phyloP scores from a whole-genome alignment of 2,797 vertebrate genomes.

The Microcaecilia unicolor region DNA sequence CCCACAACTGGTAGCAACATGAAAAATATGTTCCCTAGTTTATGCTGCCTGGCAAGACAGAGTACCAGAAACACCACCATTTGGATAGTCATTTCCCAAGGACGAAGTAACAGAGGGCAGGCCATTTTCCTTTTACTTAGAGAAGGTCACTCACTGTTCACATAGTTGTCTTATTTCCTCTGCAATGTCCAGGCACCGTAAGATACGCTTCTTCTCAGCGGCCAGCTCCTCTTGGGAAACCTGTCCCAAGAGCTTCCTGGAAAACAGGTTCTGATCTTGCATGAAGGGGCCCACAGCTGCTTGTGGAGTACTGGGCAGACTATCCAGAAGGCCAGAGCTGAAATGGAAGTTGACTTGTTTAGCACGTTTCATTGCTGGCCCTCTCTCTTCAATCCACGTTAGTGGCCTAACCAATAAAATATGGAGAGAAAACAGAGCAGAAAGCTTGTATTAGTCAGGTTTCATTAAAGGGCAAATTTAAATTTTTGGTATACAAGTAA shows the following conservation, averaged over 20 bases:
- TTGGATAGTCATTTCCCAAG: no score
- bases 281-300: conserved; percentile 76
- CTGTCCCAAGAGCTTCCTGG: conserved; percentile 67
- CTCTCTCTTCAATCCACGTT: conserved; percentile 86
- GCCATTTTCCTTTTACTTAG: no score
- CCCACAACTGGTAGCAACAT: no score
- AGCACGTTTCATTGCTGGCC: conserved; percentile 60
- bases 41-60: no score
- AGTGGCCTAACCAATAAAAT: conserved; percentile 59
- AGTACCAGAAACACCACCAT: no score
- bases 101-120: no score
- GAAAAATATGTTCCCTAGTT: no score
- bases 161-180: conserved; percentile 65
- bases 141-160: conserved; percentile 20
- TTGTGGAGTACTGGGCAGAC: conserved; percentile 55
- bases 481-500: not conserved
- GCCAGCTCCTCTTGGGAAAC: conserved; percentile 57
- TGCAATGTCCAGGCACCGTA: conserved; percentile 75
- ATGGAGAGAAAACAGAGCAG: no score
- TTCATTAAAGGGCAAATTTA: not conserved
- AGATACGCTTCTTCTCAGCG: conserved; percentile 61
- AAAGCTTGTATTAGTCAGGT: no score
- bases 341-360: conserved; percentile 78
- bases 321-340: conserved; percentile 61
- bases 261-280: conserved; percentile 81